Evolutionary conservation across 2,888 invertebrate genomes (phyloP).

Genomic region (Periphyllus acericola): DNA sequence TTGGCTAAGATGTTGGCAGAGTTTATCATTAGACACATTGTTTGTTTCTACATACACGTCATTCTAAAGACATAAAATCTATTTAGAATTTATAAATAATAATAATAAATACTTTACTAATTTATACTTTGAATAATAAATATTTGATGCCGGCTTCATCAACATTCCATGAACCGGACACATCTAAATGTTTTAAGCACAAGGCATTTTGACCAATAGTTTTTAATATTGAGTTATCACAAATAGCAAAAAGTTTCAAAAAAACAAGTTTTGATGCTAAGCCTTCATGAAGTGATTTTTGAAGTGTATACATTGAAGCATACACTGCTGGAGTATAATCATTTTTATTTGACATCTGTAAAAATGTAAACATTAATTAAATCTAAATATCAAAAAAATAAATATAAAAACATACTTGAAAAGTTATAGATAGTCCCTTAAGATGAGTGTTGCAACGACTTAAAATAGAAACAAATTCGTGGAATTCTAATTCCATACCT

Average conservation of each 20-base stretch:
- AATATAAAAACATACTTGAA: constrained; percentile 21
- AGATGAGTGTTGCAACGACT: constrained; percentile 39
- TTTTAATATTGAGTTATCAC: constrained; percentile 65
- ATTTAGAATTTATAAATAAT: neutral
- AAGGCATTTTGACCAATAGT: constrained; percentile 65
- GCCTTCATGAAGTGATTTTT: constrained; percentile 64
- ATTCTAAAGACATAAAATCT: constrained; percentile 16
- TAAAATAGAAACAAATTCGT: constrained; percentile 38
- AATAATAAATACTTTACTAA: neutral
- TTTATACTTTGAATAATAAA: constrained; percentile 64
- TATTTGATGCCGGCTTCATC: constrained; percentile 66
- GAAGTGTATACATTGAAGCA: constrained; percentile 41
- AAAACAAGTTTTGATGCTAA: constrained; percentile 65
- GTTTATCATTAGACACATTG: constrained; percentile 29
- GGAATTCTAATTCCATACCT: constrained; percentile 33
- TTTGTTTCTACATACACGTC: constrained; percentile 26
- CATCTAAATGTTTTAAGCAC: constrained; percentile 65
- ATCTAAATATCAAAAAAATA: neutral
- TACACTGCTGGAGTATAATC: constrained; percentile 51
- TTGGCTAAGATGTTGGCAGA: constrained; percentile 32
- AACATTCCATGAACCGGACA: constrained; percentile 66
- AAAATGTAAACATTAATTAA: neutral
- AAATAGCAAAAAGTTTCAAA: constrained; percentile 65
- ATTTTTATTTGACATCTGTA: constrained; percentile 57
- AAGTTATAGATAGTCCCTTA: constrained; percentile 36